These are phyloP conservation scores for Caenorhabditis becei DNA, from an alignment of 2,888 invertebrate genomes.

Conservation along the genomic window DNA sequence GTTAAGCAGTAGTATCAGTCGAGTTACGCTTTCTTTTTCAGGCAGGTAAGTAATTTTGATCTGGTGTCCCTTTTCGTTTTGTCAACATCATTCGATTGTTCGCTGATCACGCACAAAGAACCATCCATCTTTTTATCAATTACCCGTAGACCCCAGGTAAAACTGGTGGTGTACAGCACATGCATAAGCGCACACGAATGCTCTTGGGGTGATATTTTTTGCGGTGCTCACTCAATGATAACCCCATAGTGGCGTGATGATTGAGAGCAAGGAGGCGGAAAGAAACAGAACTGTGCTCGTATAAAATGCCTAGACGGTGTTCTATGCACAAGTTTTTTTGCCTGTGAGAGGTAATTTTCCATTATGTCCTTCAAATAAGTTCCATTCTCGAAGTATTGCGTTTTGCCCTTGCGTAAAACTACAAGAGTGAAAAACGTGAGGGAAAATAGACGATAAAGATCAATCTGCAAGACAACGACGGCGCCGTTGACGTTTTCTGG, in stretches of 20 bases:
- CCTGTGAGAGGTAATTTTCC: no score
- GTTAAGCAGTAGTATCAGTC: constrained; percentile 39
- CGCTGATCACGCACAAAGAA: constrained; percentile 58
- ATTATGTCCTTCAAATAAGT: no score
- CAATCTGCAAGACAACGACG: constrained; percentile 35
- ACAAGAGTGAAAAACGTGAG: constrained; percentile 26
- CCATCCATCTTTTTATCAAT: constrained; percentile 17
- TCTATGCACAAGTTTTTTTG: background rate
- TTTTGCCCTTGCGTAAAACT: constrained; percentile 19
- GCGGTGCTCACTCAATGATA: constrained; percentile 27
- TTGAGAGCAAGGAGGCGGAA: constrained; percentile 44
- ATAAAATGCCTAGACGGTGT: constrained; percentile 37
- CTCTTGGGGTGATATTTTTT: constrained; percentile 55
- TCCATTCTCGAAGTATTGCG: background rate
- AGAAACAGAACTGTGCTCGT: constrained; percentile 36
- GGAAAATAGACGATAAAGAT: constrained; percentile 29
- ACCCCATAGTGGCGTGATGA: constrained; percentile 57
- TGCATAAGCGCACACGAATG: constrained; percentile 47
- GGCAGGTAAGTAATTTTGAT: constrained; percentile 28
- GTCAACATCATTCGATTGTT: constrained; percentile 43
- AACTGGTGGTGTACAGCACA: constrained; percentile 22
- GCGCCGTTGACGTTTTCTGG: constrained; percentile 12
- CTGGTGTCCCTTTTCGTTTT: background rate
- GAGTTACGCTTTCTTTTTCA: constrained; percentile 45
- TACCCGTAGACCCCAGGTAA: background rate